Base-by-base conservation (phyloP, 2,888 invertebrate species). In the Rhaphigaster nebulosa region DNA sequence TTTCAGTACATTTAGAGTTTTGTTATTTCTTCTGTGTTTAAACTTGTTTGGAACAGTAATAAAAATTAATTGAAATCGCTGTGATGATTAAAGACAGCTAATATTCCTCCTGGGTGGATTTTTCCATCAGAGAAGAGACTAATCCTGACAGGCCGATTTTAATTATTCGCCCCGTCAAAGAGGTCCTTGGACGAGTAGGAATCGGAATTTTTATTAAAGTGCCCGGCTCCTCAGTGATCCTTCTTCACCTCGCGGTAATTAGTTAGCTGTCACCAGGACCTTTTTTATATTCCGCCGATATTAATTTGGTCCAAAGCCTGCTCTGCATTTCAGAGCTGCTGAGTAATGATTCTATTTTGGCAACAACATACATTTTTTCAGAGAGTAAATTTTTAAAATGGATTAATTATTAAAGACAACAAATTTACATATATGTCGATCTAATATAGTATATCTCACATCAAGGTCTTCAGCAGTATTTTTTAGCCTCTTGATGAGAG, bases 161-260 rank as follows among this genome's bases (percentile, higher is more conserved):
- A 76, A 76, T 76, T 76, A 76, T 76, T 76, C 15, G 70, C 38
- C 70, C 34, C 23, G 20, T 76, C 70, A 76, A 76, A 76, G 70
- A 76, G 70, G 23, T 76, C 70, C 70, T 76, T 23, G 70, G 38
- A 76, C 3, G 29, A 29, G 29, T 29, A 65, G 60, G n/a, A 60
- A 29, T 65, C 29, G 65, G 65, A 65, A 76, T 34, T 76, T 76
- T 76, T 76, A 76, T 76, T 76, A 76, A 76, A 76, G 70, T 20
- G 34, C 18, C 65, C 29, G 0, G 65, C 65, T 65, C 65, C 65
- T 65, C 20, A 38, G 34, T 76, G 70, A 76, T 76, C 70, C 70
- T 38, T 38, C 70, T 76, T 76, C 38, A 76, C 70, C 70, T 34
- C 20, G 8, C 1, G 20, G 70, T 76, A 76, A 76, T 76, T 76